These are phyloP conservation scores for Trichomycterus rosablanca DNA, from an alignment of 2,113 vertebrate genomes.

Conservation along the genomic window DNA sequence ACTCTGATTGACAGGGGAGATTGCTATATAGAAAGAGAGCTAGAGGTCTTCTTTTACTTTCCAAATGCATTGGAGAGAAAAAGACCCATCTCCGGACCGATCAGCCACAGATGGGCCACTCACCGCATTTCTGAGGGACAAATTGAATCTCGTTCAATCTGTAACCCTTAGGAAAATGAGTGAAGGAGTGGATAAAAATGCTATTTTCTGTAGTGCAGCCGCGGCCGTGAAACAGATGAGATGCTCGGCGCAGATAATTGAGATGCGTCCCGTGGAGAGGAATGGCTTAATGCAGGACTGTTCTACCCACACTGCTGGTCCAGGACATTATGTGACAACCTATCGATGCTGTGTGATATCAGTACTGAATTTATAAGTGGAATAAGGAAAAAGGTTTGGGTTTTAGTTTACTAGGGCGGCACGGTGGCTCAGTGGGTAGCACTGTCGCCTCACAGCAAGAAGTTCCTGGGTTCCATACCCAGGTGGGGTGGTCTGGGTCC, in stretches of 20 bases:
- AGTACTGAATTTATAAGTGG: not conserved
- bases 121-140: constrained; percentile 55
- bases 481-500: too few relatives aligned
- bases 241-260: constrained; percentile 56
- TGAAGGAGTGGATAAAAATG: constrained; percentile 49
- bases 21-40: constrained; percentile 47
- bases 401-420: not conserved
- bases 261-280: constrained; percentile 28
- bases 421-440: too few relatives aligned
- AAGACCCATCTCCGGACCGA: constrained; percentile 52
- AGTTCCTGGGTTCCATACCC: too few relatives aligned
- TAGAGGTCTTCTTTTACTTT: constrained; percentile 47
- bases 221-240: constrained; percentile 49
- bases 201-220: constrained; percentile 42
- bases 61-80: constrained; percentile 34
- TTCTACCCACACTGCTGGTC: constrained; percentile 18
- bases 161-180: constrained; percentile 56
- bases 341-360: not conserved
- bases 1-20: constrained; percentile 60
- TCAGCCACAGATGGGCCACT: constrained; percentile 49
- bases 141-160: constrained; percentile 67
- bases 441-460: too few relatives aligned
- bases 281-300: constrained; percentile 18
- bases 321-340: not conserved
- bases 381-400: constrained; percentile 6